Base-by-base conservation (phyloP, 2,113 vertebrate genomes). In the Syngnathus floridae region DNA sequence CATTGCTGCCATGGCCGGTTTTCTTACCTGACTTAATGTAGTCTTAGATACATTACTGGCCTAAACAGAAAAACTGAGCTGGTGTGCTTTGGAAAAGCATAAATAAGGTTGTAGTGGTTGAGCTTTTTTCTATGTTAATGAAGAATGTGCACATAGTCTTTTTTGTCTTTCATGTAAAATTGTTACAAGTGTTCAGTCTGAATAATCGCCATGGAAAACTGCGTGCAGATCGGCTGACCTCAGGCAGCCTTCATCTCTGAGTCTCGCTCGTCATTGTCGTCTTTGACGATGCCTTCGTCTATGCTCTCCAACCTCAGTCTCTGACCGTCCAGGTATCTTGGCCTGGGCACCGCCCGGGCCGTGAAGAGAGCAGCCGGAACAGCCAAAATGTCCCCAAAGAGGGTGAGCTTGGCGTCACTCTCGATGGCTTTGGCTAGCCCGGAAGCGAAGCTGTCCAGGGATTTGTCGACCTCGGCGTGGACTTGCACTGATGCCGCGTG, bases 401-500 rank as follows among this genome's bases (percentile, higher is more conserved):
- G 84, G 70, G 91, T 91, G n/a, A 96, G 88, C 82, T 94, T 98
- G 72, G 93, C 97, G 49, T 99, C 96, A 0, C 88, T 92, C 83
- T 98, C 96, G 14, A 99, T 99, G 49, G 92, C 92, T 86, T 88
- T 93, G 12, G 97, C 97, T 88, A 99, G 86, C 70, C 92, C 93
- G 66, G 91, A 88, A 4, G 97, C 97, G 0, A 95, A 99, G 36
- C 87, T 92, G 84, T 99, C 96, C 76, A 99, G 79, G 60, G 93
- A 94, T 72, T 91, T 92, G 77, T 95, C 93, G 3, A 94, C 90
- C 65, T 96, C 95, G 0, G 94, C 94, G 22, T 91, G 93, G 67
- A 97, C 91, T 0, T 95, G 93, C 57, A 94, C 89, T 17, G 91
- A 55, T 21, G 87, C 77, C 0, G 78, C 14, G 59, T 81, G 79